Evolutionary conservation across 2,888 invertebrate genomes (phyloP).

Genomic region (Epinotia nisella): DNA sequence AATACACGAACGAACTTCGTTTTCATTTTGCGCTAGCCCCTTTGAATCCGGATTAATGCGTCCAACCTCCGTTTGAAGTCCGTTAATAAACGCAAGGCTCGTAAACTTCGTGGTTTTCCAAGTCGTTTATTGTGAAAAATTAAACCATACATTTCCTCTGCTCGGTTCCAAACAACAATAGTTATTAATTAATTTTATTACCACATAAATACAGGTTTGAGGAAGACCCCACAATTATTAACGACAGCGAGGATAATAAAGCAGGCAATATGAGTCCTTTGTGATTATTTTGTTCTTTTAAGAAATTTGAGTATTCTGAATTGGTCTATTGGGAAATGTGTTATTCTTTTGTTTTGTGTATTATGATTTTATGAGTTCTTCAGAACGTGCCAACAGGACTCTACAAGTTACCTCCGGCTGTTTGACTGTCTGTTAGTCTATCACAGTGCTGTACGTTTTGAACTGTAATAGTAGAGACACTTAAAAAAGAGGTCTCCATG

Average conservation of each 20-base stretch:
- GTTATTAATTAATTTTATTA: conserved; percentile 43
- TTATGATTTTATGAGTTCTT: too few species aligned
- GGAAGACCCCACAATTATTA: conserved; percentile 20
- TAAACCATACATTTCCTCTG: conserved; percentile 21
- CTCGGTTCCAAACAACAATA: conserved; percentile 16
- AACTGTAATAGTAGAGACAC: too few species aligned
- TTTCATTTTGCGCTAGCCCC: too few species aligned
- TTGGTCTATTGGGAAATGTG: not conserved
- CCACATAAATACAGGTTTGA: conserved; percentile 40
- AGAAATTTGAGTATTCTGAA: not conserved
- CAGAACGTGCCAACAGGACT: not conserved
- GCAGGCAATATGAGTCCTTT: conserved; percentile 22
- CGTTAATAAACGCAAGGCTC: not conserved
- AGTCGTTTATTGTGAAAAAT: conserved; percentile 22
- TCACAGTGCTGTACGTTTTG: too few species aligned
- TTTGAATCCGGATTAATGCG: too few species aligned
- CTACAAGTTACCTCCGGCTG: too few species aligned
- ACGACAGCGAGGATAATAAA: conserved; percentile 19
- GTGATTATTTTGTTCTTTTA: conserved; percentile 2
- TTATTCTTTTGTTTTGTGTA: too few species aligned
- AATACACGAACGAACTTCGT: too few species aligned
- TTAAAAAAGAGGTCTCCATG: too few species aligned
- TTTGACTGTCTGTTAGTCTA: not conserved
- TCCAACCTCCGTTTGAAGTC: not conserved
- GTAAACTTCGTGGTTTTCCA: not conserved